These are phyloP conservation scores for Trichoplax adhaerens DNA, from an alignment of 37 sponge, comb jelly and placozoan genomes.

Conservation along the genomic window DNA sequence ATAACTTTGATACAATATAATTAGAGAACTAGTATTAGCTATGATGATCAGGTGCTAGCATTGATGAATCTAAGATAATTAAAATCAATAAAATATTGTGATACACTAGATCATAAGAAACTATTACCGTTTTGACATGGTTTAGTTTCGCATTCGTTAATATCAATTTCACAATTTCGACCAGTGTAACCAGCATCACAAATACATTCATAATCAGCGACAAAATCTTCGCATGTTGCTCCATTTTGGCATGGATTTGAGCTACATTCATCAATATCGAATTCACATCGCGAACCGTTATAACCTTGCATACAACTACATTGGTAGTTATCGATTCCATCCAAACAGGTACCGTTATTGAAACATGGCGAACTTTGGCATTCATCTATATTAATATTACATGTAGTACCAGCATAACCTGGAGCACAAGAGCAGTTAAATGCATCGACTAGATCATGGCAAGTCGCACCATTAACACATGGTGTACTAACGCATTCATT, in stretches of 20 bases:
- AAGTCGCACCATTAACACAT: conserved; percentile 20
- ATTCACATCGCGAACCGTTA: conserved; percentile 23
- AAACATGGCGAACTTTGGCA: conserved; percentile 4
- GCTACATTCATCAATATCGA: conserved; percentile 27
- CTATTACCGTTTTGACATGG: not conserved
- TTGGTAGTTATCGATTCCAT: conserved; percentile 9
- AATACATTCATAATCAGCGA: conserved; percentile 13
- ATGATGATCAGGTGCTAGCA: too few relatives aligned
- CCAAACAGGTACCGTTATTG: conserved; percentile 18
- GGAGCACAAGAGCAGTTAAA: not conserved
- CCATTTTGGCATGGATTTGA: conserved; percentile 33
- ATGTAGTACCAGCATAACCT: too few relatives aligned
- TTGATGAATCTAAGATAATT: too few relatives aligned
- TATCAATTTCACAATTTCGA: conserved; percentile 9
- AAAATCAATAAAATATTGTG: too few relatives aligned
- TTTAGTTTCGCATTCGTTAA: conserved; percentile 10
- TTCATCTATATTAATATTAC: too few relatives aligned
- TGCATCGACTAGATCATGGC: not conserved
- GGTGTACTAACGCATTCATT: conserved; percentile 23
- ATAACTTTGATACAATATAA: too few relatives aligned
- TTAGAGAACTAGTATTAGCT: too few relatives aligned
- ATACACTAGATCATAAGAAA: too few relatives aligned
- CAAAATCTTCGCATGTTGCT: conserved; percentile 16
- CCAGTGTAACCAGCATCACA: conserved; percentile 20
- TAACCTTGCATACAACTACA: conserved; percentile 31